phyloP scores from a whole-genome alignment of 2,797 vertebrate genomes.

The Monodelphis domestica region DNA sequence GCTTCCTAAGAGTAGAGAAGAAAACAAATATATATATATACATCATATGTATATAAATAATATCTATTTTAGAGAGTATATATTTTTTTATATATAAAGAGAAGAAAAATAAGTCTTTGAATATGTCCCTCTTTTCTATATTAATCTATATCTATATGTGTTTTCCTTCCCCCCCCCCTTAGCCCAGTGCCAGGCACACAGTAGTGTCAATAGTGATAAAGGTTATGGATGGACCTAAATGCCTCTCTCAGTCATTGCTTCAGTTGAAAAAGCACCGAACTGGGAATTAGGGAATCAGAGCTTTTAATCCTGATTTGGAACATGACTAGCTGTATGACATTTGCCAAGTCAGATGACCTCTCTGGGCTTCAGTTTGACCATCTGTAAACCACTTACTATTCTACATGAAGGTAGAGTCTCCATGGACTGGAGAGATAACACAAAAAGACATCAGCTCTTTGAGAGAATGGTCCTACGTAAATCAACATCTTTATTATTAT shows the following conservation, averaged over 20 bases:
- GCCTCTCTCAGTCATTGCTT: background rate
- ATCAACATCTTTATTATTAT: background rate
- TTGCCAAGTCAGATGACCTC: background rate
- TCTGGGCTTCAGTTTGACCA: constrained; percentile 1
- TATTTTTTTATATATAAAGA: no score
- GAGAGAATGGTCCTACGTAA: background rate
- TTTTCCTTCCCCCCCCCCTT: background rate
- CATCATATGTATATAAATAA: no score
- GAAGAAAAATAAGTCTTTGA: no score
- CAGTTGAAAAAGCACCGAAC: background rate
- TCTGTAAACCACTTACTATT: background rate
- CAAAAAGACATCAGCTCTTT: background rate
- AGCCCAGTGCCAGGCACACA: background rate
- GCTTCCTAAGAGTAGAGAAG: background rate
- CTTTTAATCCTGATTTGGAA: background rate
- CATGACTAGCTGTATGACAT: background rate
- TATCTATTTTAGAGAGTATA: no score
- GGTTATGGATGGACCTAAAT: background rate
- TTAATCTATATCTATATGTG: background rate
- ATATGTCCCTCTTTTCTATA: no score
- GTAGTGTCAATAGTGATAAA: background rate
- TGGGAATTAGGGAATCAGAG: background rate
- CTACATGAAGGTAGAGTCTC: background rate
- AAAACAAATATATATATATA: background rate
- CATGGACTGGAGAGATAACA: background rate